phyloP scores from a whole-genome alignment of 2,113 vertebrate genomes.

The Fukomys damarensis region DNA sequence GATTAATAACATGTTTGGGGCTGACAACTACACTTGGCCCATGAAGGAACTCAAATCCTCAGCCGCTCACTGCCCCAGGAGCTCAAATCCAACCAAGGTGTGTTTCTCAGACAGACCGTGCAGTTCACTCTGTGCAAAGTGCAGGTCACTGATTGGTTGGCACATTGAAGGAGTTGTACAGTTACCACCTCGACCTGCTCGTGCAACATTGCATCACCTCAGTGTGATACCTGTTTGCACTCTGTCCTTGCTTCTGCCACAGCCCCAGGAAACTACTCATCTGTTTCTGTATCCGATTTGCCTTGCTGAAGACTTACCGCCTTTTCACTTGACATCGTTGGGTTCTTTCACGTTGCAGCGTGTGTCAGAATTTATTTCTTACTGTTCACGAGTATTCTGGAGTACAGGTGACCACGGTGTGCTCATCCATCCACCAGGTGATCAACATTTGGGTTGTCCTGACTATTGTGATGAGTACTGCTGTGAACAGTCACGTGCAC shows the following conservation, averaged over 20 bases:
- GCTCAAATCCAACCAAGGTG: neutral
- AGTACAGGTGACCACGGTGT: fast-evolving
- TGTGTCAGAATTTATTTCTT: neutral
- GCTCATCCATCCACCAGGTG: neutral
- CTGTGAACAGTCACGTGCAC: fast-evolving
- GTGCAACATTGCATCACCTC: neutral
- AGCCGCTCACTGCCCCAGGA: neutral
- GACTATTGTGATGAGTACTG: too few species aligned
- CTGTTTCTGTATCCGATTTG: neutral
- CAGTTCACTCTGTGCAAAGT: neutral
- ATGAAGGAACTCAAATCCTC: neutral
- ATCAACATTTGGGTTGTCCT: neutral
- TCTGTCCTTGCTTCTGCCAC: neutral
- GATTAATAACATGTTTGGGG: neutral
- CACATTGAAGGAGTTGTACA: neutral
- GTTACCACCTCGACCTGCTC: neutral
- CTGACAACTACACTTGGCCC: neutral
- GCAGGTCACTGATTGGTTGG: neutral
- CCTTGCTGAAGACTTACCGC: neutral
- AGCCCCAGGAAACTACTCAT: neutral
- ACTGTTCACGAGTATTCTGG: neutral
- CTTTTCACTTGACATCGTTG: neutral
- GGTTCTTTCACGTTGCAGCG: neutral
- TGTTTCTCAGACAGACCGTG: neutral
- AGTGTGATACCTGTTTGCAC: neutral